Evolutionary conservation across 1,140 invertebrate genomes (phyloP).

Genomic region (Tyrophagus putrescentiae): DNA sequence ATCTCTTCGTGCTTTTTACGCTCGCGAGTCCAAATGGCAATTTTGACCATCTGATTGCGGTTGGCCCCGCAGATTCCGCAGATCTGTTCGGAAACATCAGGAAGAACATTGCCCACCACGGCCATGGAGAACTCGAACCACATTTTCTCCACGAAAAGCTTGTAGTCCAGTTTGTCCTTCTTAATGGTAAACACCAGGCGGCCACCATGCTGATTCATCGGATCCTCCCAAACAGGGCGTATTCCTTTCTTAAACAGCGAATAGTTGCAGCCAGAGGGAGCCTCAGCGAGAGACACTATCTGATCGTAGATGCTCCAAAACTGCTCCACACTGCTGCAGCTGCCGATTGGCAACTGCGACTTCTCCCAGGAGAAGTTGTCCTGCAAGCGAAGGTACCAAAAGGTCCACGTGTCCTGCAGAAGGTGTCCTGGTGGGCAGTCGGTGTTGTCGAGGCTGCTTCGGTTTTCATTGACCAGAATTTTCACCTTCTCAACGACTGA

Average conservation of each 20-base stretch:
- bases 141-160: slow-evolving; percentile 15
- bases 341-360: background rate
- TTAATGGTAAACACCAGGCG: slow-evolving; percentile 20
- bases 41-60: slow-evolving; percentile 12
- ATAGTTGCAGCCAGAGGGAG: slow-evolving; percentile 19
- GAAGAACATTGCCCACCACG: slow-evolving; percentile 20
- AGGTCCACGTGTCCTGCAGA: slow-evolving; percentile 1
- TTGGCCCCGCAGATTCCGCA: slow-evolving; percentile 21
- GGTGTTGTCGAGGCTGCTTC: background rate
- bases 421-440: background rate
- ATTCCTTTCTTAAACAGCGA: slow-evolving; percentile 23
- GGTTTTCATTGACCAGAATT: background rate
- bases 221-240: slow-evolving; percentile 24
- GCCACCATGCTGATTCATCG: slow-evolving; percentile 20
- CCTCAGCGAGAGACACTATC: background rate
- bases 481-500: background rate
- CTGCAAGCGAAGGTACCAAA: slow-evolving; percentile 11
- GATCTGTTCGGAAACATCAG: slow-evolving; percentile 21
- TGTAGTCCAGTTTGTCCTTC: background rate
- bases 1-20: slow-evolving; percentile 3
- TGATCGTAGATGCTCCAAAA: slow-evolving; percentile 14
- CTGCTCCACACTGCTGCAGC: background rate
- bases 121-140: slow-evolving; percentile 21
- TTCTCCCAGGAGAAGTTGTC: slow-evolving; percentile 3
- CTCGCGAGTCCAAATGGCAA: slow-evolving; percentile 21